Conservation (phyloP, 2,797 vertebrate genomes). For the Gorsachius magnificus region DNA sequence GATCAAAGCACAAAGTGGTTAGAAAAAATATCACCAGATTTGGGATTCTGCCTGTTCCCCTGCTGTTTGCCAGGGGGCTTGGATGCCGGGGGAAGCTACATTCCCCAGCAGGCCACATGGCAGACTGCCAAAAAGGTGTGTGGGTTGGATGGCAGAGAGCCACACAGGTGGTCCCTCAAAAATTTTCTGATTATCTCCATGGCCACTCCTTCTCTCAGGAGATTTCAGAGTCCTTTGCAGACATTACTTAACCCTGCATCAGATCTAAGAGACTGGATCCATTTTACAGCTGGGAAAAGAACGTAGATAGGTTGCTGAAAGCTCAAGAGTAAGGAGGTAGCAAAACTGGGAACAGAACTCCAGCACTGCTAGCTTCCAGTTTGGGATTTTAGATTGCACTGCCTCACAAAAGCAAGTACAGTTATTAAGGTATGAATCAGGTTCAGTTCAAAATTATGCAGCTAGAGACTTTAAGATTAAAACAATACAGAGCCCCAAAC, state of each 20-base stretch:
- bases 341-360: neutral
- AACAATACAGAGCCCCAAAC: neutral
- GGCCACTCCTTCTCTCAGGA: slow-evolving; percentile 52
- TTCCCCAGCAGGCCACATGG: slow-evolving; percentile 34
- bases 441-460: neutral
- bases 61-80: slow-evolving; percentile 35
- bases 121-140: slow-evolving; percentile 26
- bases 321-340: neutral
- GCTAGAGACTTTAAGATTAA: neutral
- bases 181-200: slow-evolving; percentile 33
- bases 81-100: neutral
- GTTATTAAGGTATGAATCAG: neutral
- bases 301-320: slow-evolving; percentile 24
- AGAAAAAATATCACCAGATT: neutral
- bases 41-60: neutral
- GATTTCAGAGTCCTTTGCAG: slow-evolving; percentile 11
- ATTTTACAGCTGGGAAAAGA: slow-evolving; percentile 24
- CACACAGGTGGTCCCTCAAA: slow-evolving; percentile 65
- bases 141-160: slow-evolving; percentile 50
- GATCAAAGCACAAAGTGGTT: slow-evolving; percentile 21
- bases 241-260: slow-evolving; percentile 1
- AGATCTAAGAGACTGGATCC: slow-evolving; percentile 14
- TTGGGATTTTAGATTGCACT: neutral
- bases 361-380: neutral
- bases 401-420: neutral